Conservation (phyloP, 2,797 vertebrate species). For the Micropoecilia bifurca region DNA sequence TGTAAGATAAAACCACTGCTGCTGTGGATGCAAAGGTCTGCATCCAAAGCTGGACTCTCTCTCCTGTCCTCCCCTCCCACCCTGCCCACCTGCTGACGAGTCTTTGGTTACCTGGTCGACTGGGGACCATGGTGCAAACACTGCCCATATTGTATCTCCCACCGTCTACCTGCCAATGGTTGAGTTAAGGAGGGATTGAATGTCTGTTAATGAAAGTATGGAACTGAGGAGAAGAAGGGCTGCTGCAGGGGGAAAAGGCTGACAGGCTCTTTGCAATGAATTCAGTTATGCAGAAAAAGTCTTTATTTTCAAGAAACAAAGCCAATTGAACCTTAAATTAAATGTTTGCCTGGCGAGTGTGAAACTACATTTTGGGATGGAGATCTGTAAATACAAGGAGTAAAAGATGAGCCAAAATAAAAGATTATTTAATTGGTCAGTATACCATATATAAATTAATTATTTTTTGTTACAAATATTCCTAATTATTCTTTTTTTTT, state of each 20-base stretch:
- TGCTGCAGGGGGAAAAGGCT: conserved; percentile 23
- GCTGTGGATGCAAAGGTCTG: conserved; percentile 20
- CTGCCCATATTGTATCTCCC: conserved; percentile 68
- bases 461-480: neutral
- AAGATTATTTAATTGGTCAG: neutral
- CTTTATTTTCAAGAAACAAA: neutral
- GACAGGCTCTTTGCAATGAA: neutral
- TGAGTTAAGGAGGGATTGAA: conserved; percentile 64
- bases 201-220: conserved; percentile 68
- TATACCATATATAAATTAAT: neutral
- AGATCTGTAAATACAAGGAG: neutral
- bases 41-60: neutral
- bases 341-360: neutral
- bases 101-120: conserved; percentile 67
- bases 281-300: neutral
- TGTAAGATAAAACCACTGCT: conserved; percentile 26
- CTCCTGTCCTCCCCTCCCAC: neutral
- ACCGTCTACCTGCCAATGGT: conserved; percentile 7
- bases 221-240: conserved; percentile 34
- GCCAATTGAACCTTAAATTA: neutral
- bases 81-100: neutral
- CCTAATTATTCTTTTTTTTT: neutral
- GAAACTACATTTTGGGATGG: neutral
- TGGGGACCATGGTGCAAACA: conserved; percentile 59
- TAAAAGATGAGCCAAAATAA: neutral